Conservation (phyloP, 1,140 invertebrate species). For the Branchinecta lynchi region DNA sequence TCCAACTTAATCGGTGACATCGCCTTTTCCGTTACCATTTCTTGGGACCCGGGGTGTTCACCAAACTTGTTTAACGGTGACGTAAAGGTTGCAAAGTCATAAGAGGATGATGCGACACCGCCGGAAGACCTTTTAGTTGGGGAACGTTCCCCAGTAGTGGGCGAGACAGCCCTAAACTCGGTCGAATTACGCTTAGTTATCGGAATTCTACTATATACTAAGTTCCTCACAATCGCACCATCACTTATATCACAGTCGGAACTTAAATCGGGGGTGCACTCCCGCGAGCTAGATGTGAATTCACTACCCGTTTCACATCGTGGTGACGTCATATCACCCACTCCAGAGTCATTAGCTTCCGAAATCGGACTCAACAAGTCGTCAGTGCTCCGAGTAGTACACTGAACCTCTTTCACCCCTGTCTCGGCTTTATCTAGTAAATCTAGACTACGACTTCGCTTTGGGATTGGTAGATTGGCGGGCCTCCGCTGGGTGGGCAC, state of each 20-base stretch:
- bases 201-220: not conserved
- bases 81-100: too few relatives aligned
- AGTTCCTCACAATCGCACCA: not conserved
- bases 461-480: not conserved
- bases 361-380: not conserved
- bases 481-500: not conserved
- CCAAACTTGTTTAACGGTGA: too few relatives aligned
- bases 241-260: not conserved
- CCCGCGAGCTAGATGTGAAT: not conserved
- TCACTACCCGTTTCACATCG: not conserved
- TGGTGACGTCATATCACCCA: not conserved
- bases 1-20: too few relatives aligned
- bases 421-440: not conserved
- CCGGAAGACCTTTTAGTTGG: too few relatives aligned
- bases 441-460: constrained; percentile 11
- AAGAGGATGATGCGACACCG: too few relatives aligned
- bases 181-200: not conserved
- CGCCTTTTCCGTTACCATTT: too few relatives aligned
- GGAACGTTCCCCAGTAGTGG: too few relatives aligned
- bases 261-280: not conserved
- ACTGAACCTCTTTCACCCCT: not conserved
- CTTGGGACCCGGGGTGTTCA: too few relatives aligned
- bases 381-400: constrained; percentile 10
- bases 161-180: too few relatives aligned
- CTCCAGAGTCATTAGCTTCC: not conserved